phyloP scores from a whole-genome alignment of 2,113 vertebrate species.

The Plestiodon gilberti region DNA sequence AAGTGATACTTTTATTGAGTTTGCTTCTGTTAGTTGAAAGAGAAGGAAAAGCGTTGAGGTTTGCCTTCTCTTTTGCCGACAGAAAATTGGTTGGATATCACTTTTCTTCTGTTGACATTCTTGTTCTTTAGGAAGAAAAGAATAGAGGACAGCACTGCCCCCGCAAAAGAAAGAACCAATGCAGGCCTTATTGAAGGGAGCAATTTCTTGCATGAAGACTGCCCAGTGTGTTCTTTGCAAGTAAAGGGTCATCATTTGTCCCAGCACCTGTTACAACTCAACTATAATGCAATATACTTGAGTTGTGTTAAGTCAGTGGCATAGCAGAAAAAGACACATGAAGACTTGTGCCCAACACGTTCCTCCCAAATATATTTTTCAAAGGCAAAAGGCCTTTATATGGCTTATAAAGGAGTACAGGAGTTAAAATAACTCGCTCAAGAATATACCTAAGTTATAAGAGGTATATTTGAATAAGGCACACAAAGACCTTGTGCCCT shows the following conservation, averaged over 20 bases:
- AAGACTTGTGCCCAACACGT: too few relatives aligned
- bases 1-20: not conserved
- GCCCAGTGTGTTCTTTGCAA: not conserved
- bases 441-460: not conserved
- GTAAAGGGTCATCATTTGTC: not conserved
- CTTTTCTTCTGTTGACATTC: too few relatives aligned
- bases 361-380: too few relatives aligned
- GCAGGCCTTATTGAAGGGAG: not conserved
- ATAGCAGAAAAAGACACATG: too few relatives aligned
- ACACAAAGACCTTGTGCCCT: too few relatives aligned
- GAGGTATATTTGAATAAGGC: too few relatives aligned
- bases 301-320: too few relatives aligned
- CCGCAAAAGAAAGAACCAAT: not conserved
- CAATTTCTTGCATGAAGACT: not conserved
- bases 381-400: too few relatives aligned
- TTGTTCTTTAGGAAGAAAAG: not conserved
- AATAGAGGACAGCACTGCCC: not conserved
- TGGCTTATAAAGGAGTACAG: not conserved
- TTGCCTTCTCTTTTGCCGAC: not conserved
- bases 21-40: not conserved
- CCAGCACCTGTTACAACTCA: too few relatives aligned
- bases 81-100: not conserved
- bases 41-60: not conserved
- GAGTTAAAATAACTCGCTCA: not conserved
- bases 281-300: too few relatives aligned